Percentiles rank a stretch among this genome's conserved stretches.
Conservation (phyloP, 2,888 invertebrate genomes). For the Apotomis capreana region DNA sequence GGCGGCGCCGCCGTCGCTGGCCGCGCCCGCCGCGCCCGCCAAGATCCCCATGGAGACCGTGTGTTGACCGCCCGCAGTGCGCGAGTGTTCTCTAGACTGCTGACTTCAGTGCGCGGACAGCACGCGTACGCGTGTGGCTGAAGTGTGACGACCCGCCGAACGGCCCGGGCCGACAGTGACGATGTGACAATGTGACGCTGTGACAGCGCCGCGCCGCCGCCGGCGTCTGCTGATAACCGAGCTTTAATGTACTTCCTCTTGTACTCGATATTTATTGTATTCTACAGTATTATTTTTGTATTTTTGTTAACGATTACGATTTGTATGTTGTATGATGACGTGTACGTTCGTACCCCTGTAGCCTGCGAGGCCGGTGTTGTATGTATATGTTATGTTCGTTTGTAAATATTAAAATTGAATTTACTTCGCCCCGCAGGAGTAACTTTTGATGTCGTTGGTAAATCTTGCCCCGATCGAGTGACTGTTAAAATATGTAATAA, state of each 20-base stretch:
- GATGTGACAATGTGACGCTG: too few species aligned
- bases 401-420: constrained; percentile 39
- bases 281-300: constrained; percentile 78
- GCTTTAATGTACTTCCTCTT: constrained; percentile 55
- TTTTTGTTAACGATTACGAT: constrained; percentile 64
- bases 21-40: constrained; percentile 66
- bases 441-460: constrained; percentile 39
- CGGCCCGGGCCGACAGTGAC: too few species aligned
- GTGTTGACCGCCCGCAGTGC: constrained; percentile 69
- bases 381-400: constrained; percentile 31
- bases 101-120: not conserved
- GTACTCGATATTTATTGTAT: constrained; percentile 68
- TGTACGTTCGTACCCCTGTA: constrained; percentile 21
- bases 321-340: constrained; percentile 48
- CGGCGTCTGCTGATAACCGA: constrained; percentile 21
- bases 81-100: not conserved
- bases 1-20: constrained; percentile 85
- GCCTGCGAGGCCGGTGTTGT: constrained; percentile 22
- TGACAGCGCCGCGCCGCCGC: too few species aligned
- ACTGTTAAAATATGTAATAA: constrained; percentile 60
- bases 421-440: constrained; percentile 26
- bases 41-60: constrained; percentile 85
- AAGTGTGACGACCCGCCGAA: not conserved
- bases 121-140: not conserved
- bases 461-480: constrained; percentile 70